Conservation (phyloP, 2,797 vertebrate genomes). For the Gastrophryne carolinensis region DNA sequence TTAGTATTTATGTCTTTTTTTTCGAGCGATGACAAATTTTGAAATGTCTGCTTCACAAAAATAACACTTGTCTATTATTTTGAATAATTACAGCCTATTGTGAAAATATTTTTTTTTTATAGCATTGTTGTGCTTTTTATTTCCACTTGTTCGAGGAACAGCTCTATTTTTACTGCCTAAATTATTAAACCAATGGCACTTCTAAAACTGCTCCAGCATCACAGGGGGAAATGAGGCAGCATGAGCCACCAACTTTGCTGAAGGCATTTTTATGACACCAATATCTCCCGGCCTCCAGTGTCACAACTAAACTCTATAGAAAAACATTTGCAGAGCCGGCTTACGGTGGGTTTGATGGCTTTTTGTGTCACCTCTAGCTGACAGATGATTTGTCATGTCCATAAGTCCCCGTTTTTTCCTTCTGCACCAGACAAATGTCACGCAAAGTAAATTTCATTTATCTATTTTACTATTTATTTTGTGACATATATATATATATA, state of each 20-base stretch:
- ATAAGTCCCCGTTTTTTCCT: conserved; percentile 14
- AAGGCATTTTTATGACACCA: conserved; percentile 45
- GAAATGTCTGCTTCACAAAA: not conserved
- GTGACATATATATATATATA: too few species aligned
- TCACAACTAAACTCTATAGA: conserved; percentile 41
- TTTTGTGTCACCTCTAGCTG: conserved; percentile 31
- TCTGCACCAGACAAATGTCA: conserved; percentile 7
- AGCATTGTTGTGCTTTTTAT: not conserved
- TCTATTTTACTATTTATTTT: conserved; percentile 24
- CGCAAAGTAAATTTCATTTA: not conserved
- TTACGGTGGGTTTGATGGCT: conserved; percentile 1
- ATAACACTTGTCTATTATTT: too few species aligned
- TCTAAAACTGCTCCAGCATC: conserved; percentile 11
- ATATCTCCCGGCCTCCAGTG: conserved; percentile 47
- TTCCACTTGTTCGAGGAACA: not conserved
- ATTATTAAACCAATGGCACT: conserved; percentile 24
- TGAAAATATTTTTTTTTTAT: not conserved
- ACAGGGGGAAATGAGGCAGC: conserved; percentile 26
- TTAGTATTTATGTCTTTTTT: too few species aligned
- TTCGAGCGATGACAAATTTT: too few species aligned
- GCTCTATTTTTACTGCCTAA: conserved; percentile 33
- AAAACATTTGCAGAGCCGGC: conserved; percentile 40
- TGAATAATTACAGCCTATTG: not conserved
- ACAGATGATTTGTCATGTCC: conserved; percentile 49
- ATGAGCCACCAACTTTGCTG: conserved; percentile 21